Evolutionary conservation across 2,888 invertebrate species (phyloP).

Genomic region (Mystacides longicornis): DNA sequence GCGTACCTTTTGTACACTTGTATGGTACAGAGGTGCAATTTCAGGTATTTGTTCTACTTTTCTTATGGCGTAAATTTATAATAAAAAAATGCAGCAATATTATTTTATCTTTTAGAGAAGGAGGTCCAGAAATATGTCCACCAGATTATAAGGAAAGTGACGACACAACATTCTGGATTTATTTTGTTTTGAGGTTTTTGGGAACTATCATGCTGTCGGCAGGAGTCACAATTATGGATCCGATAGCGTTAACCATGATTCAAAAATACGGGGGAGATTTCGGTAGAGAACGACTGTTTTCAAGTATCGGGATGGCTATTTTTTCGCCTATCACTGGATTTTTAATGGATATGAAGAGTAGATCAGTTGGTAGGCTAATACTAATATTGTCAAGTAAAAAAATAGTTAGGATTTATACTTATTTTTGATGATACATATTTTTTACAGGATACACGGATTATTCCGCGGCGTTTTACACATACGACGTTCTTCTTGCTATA

Average conservation of each 20-base stretch:
- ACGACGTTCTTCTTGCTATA: slow-evolving; percentile 64
- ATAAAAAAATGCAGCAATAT: not conserved
- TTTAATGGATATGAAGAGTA: slow-evolving; percentile 65
- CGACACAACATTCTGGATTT: slow-evolving; percentile 73
- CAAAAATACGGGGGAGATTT: slow-evolving; percentile 78
- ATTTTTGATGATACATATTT: too few relatives aligned
- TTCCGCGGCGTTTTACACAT: slow-evolving; percentile 80
- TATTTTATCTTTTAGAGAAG: slow-evolving; percentile 45
- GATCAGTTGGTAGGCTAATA: slow-evolving; percentile 47
- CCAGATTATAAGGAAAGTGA: slow-evolving; percentile 73
- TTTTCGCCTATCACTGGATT: slow-evolving; percentile 75
- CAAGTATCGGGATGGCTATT: slow-evolving; percentile 75
- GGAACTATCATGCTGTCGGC: slow-evolving; percentile 77
- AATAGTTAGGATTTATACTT: too few relatives aligned
- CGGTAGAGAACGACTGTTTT: slow-evolving; percentile 71
- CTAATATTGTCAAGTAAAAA: too few relatives aligned
- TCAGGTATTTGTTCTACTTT: slow-evolving; percentile 42
- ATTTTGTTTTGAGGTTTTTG: slow-evolving; percentile 70
- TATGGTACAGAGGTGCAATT: slow-evolving; percentile 70
- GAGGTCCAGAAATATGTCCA: slow-evolving; percentile 71
- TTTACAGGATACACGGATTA: slow-evolving; percentile 70
- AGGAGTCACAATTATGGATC: slow-evolving; percentile 84
- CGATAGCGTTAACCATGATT: slow-evolving; percentile 78
- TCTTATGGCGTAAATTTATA: not conserved
- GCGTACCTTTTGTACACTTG: slow-evolving; percentile 60